Conservation (phyloP, 2,113 vertebrate species). For the Chaetura pelagica region DNA sequence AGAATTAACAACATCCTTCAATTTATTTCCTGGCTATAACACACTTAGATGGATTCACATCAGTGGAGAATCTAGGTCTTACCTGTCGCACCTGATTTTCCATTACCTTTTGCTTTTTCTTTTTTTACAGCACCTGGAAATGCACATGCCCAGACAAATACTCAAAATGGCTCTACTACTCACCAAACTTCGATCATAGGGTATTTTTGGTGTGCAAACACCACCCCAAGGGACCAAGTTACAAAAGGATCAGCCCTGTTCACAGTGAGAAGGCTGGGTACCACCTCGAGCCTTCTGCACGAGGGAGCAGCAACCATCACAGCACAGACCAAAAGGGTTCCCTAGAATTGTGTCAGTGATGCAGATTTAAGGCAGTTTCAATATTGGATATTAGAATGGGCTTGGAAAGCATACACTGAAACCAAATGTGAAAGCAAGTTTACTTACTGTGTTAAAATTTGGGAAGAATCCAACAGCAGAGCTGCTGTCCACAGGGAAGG, state of each 20-base stretch:
- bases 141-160: not conserved
- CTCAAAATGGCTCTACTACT: conserved; percentile 8
- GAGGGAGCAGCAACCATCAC: not conserved
- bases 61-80: not conserved
- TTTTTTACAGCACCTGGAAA: not conserved
- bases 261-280: not conserved
- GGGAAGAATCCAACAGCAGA: conserved; percentile 93
- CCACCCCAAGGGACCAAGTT: not conserved
- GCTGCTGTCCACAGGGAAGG: conserved; percentile 89
- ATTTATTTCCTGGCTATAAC: not conserved
- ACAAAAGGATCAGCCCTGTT: not conserved
- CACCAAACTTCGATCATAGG: not conserved
- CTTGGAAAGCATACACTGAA: conserved; percentile 8
- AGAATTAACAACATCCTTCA: not conserved
- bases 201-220: not conserved
- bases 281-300: not conserved
- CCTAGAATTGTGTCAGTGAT: not conserved
- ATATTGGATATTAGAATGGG: not conserved
- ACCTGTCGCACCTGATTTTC: not conserved
- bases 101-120: conserved; percentile 12
- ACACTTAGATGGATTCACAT: not conserved
- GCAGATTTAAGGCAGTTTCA: not conserved
- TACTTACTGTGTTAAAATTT: conserved; percentile 96
- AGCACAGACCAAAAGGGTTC: not conserved
- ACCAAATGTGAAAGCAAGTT: conserved; percentile 46